phyloP scores from a whole-genome alignment of 2,113 vertebrate genomes.

The Apteryx mantelli region DNA sequence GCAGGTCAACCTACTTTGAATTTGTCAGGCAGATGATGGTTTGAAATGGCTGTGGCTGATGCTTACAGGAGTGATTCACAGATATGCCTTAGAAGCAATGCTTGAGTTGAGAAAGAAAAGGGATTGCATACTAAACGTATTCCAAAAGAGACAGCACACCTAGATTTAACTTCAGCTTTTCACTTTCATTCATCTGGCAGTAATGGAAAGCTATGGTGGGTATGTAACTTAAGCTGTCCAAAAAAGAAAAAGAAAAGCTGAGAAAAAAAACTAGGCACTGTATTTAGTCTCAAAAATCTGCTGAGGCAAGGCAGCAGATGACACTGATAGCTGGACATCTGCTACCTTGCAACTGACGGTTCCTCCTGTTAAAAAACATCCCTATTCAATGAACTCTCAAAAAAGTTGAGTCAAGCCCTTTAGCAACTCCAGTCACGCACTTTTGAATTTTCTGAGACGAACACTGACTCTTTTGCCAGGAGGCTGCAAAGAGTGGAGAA shows the following conservation, averaged over 20 bases:
- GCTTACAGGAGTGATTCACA: conserved; percentile 18
- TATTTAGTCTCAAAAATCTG: conserved; percentile 21
- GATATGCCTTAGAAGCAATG: background rate
- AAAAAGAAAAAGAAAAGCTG: background rate
- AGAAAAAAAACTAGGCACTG: background rate
- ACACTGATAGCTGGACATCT: conserved; percentile 8
- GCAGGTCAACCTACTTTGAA: conserved; percentile 17
- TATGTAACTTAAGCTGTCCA: conserved; percentile 11
- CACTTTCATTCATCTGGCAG: conserved; percentile 46
- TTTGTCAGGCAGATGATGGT: conserved; percentile 19
- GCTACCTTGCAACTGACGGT: background rate
- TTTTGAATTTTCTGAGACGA: conserved; percentile 1
- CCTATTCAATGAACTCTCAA: background rate
- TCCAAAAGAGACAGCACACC: background rate
- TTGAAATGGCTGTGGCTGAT: background rate
- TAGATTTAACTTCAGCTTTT: conserved; percentile 54
- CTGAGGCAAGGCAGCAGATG: background rate
- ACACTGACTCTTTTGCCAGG: background rate
- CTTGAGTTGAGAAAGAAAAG: conserved; percentile 42
- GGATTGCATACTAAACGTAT: background rate
- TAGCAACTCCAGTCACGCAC: background rate
- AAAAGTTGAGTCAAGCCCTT: conserved; percentile 1
- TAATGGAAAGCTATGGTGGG: background rate
- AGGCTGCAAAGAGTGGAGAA: background rate
- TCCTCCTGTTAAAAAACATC: background rate